phyloP scores from a whole-genome alignment of 2,888 invertebrate genomes.

The Leptopilina drosophilae region DNA sequence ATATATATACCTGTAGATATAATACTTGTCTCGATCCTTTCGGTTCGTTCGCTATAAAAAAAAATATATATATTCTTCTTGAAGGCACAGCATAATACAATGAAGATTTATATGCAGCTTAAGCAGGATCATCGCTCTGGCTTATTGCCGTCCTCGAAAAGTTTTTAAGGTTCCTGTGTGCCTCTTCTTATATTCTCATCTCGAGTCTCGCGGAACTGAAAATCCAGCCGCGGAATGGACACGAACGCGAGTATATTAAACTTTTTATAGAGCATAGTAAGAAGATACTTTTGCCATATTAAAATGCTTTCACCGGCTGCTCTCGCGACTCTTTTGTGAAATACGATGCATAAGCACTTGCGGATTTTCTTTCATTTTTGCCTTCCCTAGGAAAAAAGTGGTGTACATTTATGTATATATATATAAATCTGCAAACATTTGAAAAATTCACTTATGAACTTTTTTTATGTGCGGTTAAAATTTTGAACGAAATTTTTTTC shows the following conservation, averaged over 20 bases:
- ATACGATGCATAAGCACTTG: slow-evolving; percentile 5
- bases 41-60: slow-evolving; percentile 10
- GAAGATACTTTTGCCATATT: slow-evolving; percentile 64
- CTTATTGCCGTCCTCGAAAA: slow-evolving; percentile 69
- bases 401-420: neutral
- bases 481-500: too few relatives aligned
- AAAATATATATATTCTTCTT: neutral
- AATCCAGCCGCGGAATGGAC: slow-evolving; percentile 19
- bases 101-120: slow-evolving; percentile 71
- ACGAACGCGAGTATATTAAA: slow-evolving; percentile 65
- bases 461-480: too few relatives aligned
- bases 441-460: too few relatives aligned
- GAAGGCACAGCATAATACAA: slow-evolving; percentile 61
- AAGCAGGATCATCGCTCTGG: slow-evolving; percentile 66
- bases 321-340: slow-evolving; percentile 1
- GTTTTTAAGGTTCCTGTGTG: slow-evolving; percentile 64
- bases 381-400: neutral
- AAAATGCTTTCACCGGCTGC: slow-evolving; percentile 56
- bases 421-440: neutral
- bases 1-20: too few relatives aligned
- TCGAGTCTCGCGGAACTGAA: slow-evolving; percentile 35
- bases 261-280: slow-evolving; percentile 67
- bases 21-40: neutral
- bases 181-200: slow-evolving; percentile 50
- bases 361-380: neutral